These are phyloP conservation scores for Pipistrellus pipistrellus DNA, from an alignment of 2,797 vertebrate species.

Conservation along the genomic window DNA sequence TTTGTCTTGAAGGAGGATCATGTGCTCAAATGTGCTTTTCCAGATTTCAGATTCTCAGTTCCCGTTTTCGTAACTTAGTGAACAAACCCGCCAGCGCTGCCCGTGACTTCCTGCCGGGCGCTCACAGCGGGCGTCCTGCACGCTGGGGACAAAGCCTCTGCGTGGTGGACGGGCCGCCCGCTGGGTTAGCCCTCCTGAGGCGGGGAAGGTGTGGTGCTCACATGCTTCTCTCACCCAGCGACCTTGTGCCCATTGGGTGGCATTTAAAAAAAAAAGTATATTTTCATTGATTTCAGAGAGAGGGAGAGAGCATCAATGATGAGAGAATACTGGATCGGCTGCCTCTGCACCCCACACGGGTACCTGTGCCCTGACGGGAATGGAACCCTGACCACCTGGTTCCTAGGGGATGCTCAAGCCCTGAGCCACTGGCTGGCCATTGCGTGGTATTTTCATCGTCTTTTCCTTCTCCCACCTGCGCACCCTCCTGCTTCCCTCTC, in stretches of 20 bases:
- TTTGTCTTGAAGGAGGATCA: background rate
- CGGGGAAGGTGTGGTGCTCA: background rate
- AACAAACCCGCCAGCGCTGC: background rate
- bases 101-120: no score
- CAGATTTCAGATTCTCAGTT: slow-evolving; percentile 34
- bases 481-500: background rate
- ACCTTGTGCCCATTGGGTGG: background rate
- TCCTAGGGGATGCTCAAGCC: no score
- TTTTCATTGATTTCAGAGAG: no score
- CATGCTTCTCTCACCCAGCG: background rate
- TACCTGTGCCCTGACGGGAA: no score
- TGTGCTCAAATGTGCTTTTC: slow-evolving; percentile 48
- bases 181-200: background rate
- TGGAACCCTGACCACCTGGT: no score
- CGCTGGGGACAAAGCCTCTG: no score
- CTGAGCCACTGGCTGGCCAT: background rate
- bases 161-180: no score
- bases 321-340: no score
- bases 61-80: background rate
- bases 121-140: no score
- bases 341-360: no score
- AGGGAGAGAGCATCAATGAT: no score
- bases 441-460: background rate
- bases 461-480: background rate
- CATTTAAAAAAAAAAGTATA: no score